Conservation (phyloP, 2,888 invertebrate species). For the Chrysolina haemoptera region DNA sequence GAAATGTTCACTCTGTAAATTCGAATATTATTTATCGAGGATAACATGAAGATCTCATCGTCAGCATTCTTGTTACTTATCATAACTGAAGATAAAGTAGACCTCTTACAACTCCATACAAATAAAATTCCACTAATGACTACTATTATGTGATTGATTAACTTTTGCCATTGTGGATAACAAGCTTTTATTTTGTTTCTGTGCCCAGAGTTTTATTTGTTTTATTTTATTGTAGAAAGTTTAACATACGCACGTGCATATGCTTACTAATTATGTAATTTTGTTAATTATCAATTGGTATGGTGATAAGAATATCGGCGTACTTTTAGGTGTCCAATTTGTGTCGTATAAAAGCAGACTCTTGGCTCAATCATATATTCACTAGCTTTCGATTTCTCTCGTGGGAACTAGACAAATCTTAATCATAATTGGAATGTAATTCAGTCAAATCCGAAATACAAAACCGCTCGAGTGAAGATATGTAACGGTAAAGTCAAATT, state of each 20-base stretch:
- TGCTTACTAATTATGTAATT: slow-evolving; percentile 49
- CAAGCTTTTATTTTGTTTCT: slow-evolving; percentile 35
- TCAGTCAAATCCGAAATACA: neutral
- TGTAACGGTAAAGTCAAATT: neutral
- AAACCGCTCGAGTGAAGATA: neutral
- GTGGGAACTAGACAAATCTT: neutral
- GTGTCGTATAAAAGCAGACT: slow-evolving; percentile 32
- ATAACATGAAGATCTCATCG: too few relatives aligned
- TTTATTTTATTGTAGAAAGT: slow-evolving; percentile 43
- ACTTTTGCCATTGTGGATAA: slow-evolving; percentile 23
- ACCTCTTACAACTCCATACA: neutral
- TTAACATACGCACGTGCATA: slow-evolving; percentile 43
- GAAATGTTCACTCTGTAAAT: too few relatives aligned
- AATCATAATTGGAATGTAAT: neutral
- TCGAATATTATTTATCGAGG: too few relatives aligned
- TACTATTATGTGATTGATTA: slow-evolving; percentile 13
- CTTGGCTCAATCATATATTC: neutral
- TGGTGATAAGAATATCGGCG: slow-evolving; percentile 38
- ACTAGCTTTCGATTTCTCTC: slow-evolving; percentile 16
- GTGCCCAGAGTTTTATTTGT: slow-evolving; percentile 38
- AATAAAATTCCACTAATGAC: neutral
- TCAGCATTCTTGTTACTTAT: neutral
- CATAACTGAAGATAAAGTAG: neutral
- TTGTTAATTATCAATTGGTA: slow-evolving; percentile 46
- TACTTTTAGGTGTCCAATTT: slow-evolving; percentile 32